A percentile compares a stretch with the other conserved stretches of the same genome.
phyloP scores from a whole-genome alignment of 2,888 invertebrate genomes.

The Diaphora mendica region DNA sequence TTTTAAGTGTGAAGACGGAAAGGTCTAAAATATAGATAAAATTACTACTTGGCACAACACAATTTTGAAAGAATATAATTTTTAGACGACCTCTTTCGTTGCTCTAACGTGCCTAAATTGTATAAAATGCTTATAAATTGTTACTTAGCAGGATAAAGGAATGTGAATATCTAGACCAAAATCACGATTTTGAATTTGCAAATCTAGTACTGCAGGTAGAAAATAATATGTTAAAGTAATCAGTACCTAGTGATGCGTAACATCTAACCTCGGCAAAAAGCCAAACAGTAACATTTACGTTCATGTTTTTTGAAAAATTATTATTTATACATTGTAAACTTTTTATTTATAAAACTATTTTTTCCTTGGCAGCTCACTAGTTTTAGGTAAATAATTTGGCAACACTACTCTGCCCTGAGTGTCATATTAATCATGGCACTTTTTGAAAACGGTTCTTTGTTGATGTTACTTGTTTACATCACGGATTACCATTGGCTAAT shows the following conservation, averaged over 20 bases:
- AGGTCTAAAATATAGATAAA: not conserved
- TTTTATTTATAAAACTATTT: not conserved
- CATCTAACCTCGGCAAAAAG: not conserved
- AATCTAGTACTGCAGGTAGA: not conserved
- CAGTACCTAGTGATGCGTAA: not conserved
- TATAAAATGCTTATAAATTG: too few species aligned
- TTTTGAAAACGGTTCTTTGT: not conserved
- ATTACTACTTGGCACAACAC: not conserved
- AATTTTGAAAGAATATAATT: too few species aligned
- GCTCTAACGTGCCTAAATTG: too few species aligned
- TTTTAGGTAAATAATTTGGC: not conserved
- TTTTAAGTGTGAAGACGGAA: too few species aligned
- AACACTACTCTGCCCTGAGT: not conserved
- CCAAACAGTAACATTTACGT: not conserved
- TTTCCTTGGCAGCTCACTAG: not conserved
- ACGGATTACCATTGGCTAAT: not conserved
- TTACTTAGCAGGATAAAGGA: not conserved
- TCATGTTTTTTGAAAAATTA: not conserved
- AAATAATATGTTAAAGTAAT: not conserved
- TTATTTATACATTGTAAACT: not conserved
- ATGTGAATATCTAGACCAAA: not conserved
- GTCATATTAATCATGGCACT: not conserved
- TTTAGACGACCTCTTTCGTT: too few species aligned
- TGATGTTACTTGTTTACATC: not conserved
- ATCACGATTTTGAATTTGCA: not conserved